A percentile compares a stretch with the other conserved stretches of the same genome.
Conservation (phyloP, 2,888 invertebrate genomes). For the Trichogramma dendrolimi region DNA sequence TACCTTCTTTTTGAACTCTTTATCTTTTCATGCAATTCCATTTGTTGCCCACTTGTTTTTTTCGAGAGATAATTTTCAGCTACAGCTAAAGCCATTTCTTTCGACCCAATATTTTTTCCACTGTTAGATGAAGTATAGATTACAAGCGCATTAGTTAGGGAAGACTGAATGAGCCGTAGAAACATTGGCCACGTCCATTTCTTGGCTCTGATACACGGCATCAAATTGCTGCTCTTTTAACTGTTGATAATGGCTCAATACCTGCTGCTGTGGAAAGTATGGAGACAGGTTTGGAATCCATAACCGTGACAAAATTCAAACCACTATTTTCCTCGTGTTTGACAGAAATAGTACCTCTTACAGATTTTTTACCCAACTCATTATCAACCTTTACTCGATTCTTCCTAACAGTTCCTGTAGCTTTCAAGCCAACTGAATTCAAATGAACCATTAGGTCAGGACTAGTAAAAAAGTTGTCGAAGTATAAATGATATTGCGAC, state of each 20-base stretch:
- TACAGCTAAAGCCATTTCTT: constrained; percentile 12
- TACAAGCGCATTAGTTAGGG: constrained; percentile 24
- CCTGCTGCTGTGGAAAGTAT: constrained; percentile 25
- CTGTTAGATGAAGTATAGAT: constrained; percentile 12
- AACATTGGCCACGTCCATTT: constrained; percentile 27
- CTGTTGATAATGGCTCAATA: constrained; percentile 13
- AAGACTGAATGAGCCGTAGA: constrained; percentile 20
- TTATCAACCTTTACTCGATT: constrained; percentile 25
- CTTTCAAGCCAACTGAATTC: constrained; percentile 23
- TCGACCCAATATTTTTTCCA: constrained; percentile 10
- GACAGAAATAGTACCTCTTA: constrained; percentile 25
- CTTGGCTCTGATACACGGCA: constrained; percentile 21
- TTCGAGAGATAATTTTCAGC: constrained; percentile 10
- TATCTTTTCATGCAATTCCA: too few relatives aligned
- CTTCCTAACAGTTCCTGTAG: constrained; percentile 25
- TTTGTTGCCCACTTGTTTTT: background rate
- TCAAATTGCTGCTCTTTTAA: constrained; percentile 18
- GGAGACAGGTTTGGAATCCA: constrained; percentile 29
- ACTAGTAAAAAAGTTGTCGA: constrained; percentile 26
- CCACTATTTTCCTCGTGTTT: constrained; percentile 27
- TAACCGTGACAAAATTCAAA: too few relatives aligned
- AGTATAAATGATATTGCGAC: constrained; percentile 25
- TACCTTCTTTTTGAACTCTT: too few relatives aligned
- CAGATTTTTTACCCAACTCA: constrained; percentile 24
- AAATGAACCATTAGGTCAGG: constrained; percentile 29